Conservation (phyloP, 1,140 invertebrate species). For the Zaprionus ornatus region DNA sequence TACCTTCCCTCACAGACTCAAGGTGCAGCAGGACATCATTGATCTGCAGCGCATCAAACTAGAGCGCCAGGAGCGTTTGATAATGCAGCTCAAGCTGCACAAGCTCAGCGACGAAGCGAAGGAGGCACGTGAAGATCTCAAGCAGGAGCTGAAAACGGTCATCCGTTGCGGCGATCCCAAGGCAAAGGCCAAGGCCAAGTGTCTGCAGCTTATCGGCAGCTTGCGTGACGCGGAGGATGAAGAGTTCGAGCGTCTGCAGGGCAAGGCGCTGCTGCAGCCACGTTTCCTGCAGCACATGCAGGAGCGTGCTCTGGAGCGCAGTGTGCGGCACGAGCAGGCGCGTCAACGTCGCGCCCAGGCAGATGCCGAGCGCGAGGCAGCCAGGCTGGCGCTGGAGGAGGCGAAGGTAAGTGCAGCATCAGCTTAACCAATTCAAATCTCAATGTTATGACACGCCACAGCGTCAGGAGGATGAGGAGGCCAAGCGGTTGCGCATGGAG, state of each 20-base stretch:
- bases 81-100: conserved; percentile 87
- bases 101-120: conserved; percentile 86
- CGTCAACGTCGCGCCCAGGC: conserved; percentile 86
- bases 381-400: conserved; percentile 85
- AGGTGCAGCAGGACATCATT: conserved; percentile 87
- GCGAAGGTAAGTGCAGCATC: conserved; percentile 74
- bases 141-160: conserved; percentile 85
- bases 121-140: conserved; percentile 85
- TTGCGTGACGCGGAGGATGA: conserved; percentile 79
- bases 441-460: conserved; percentile 14
- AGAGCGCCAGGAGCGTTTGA: conserved; percentile 87
- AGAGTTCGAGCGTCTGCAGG: conserved; percentile 81
- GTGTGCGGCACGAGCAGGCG: conserved; percentile 86
- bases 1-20: conserved; percentile 83
- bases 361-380: conserved; percentile 86
- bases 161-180: conserved; percentile 86
- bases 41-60: conserved; percentile 87
- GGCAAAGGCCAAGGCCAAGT: conserved; percentile 86
- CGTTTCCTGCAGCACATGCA: conserved; percentile 88
- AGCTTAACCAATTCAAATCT: not conserved
- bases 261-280: conserved; percentile 86
- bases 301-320: conserved; percentile 86
- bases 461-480: conserved; percentile 86
- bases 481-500: conserved; percentile 85
- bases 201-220: conserved; percentile 85